phyloP scores from a whole-genome alignment of 2,113 vertebrate genomes.

The Laterallus jamaicensis region DNA sequence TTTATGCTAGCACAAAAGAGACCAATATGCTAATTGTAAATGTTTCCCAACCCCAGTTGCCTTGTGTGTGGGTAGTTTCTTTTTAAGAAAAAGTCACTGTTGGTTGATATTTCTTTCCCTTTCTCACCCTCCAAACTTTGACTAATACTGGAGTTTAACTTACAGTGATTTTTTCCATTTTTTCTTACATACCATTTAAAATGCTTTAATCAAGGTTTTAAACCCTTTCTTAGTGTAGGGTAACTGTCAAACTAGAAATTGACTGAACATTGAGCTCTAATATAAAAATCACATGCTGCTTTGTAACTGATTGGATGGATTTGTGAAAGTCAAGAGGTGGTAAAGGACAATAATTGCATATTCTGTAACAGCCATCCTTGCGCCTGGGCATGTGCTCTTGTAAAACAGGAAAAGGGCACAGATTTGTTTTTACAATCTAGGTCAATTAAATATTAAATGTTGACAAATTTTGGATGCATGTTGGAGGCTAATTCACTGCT shows the following conservation, averaged over 20 bases:
- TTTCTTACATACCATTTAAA: neutral
- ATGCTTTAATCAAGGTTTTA: neutral
- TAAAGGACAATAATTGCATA: neutral
- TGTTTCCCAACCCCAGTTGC: neutral
- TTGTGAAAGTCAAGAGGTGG: neutral
- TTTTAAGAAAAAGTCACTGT: neutral
- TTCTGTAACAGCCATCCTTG: neutral
- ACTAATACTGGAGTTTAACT: neutral
- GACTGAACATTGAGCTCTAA: neutral
- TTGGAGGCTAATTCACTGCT: neutral
- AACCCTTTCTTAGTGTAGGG: neutral
- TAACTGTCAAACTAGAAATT: neutral
- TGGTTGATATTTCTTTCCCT: neutral
- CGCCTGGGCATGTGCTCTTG: neutral
- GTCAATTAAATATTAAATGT: neutral
- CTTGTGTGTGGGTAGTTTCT: neutral
- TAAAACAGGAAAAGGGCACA: neutral
- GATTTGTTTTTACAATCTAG: neutral
- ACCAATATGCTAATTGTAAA: neutral
- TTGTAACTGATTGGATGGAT: neutral
- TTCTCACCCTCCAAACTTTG: neutral
- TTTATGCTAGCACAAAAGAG: neutral
- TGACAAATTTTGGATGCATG: neutral
- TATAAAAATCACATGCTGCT: neutral
- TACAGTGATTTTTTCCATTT: neutral